Evolutionary conservation across 2,888 invertebrate genomes (phyloP), one percentile per base, ranked within the genome.

Genomic region (Ophioninae sp.): DNA sequence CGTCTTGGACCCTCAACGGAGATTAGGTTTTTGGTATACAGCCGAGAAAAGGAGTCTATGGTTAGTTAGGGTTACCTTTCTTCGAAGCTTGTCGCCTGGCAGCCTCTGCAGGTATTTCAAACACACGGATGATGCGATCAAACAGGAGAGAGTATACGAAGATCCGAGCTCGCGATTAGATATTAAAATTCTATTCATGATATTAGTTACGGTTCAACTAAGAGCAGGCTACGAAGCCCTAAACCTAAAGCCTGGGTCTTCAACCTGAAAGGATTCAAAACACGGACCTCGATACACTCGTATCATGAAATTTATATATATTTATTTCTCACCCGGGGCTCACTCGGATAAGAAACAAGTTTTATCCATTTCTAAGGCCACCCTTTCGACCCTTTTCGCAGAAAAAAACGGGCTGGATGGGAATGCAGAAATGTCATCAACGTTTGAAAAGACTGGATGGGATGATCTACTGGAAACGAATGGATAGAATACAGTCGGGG

Each of bases 11-110:
- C 88, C 88, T 89, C 85, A 88, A 88, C 87, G 87, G 88, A 91
- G 91, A 91, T 91, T 92, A 90, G 88, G 87, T 88, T 88, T 30
- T 80, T 71, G 9, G 79, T 82, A 74, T 37, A 73, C 58, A 67
- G 85, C 86, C 86, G 88, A 87, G 23, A 63, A 79, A 75, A 23
- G 58, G 17, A 41, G 88, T 90, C 87, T 90, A 89, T 89, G 88
- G 90, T 90, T 90, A 89, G 90, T 90, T 90, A 90, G 88, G 89
- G 87, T 85, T 86, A 85, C 88, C 86, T 89, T 91, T 90, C 88
- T 90, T 88, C 86, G 85, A 51, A 85, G 61, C 56, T 82, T 85
- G 82, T 78, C 81, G 84, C 81, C 76, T 86, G 82, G 84, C 85
- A 81, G 75, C 68, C 13, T 30, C 39, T 65, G 17, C 6, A 51